Base-by-base conservation (phyloP, 1,140 invertebrate species). In the Rhopalosiphum padi region DNA sequence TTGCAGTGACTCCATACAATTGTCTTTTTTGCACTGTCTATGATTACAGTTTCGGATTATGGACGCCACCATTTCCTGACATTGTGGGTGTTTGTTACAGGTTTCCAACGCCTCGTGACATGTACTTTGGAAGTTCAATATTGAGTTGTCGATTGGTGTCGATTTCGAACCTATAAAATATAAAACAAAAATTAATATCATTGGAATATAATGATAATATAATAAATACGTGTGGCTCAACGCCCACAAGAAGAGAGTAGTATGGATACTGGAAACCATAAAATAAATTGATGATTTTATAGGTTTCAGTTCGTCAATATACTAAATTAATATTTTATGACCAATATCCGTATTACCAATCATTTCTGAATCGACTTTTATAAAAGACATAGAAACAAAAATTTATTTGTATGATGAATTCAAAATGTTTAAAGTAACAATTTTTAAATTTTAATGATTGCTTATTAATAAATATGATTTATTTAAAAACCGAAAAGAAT, bases 1-100 rank as follows among this genome's bases (percentile, higher is more conserved):
- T 95, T 98, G 97, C 94, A 98, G 95, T n/a, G 97, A 97, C 90
- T 97, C 96, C 98, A 98, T 98, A 95, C 98, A 99, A 21, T 97
- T 97, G 23, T 68, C 97, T 93, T 97, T 96, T 94, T 97, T 97
- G 95, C 98, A 98, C 77, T 96, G 96, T 85, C 96, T 96, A 68
- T 96, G 95, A 94, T 98, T 97, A 95, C 98, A 98, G 94, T 97
- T 97, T 95, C 97, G 97, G 94, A 98, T 96, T 94, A 98, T 97
- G 8, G 97, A 97, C 77, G 97, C 97, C 91, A 98, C 95, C 83
- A 97, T 96, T 91, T 96, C 96, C 94, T 96, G 96, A 95, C 98
- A 98, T 94, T 97, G 97, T 89, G 96, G 96, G 95, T 98, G 97
- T 94, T 97, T 97, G 95, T 97, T 97, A 95, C 97, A 97, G 94